A percentile compares a stretch with the other conserved stretches of the same genome.
These are phyloP conservation scores for Bubo scandiacus DNA, from an alignment of 2,113 vertebrate genomes.

Conservation along the genomic window DNA sequence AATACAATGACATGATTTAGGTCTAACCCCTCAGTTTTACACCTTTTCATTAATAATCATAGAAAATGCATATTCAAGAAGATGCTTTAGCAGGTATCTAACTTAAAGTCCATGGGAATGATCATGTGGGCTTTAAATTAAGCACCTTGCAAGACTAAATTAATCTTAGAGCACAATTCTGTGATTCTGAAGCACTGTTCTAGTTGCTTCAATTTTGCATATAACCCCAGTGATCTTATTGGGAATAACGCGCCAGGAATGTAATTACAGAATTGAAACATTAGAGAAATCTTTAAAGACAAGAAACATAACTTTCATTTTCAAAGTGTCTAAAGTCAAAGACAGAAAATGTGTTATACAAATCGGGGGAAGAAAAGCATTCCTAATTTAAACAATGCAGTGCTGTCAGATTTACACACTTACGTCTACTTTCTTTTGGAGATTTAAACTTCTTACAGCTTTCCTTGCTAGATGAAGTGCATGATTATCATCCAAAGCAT, in stretches of 20 bases:
- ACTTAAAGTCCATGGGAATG: background rate
- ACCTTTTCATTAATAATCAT: background rate
- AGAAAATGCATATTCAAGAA: background rate
- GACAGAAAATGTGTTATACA: background rate
- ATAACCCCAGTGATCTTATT: background rate
- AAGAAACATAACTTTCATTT: background rate
- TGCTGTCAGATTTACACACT: constrained; percentile 43
- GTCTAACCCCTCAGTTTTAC: background rate
- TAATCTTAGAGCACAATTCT: background rate
- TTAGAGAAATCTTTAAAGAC: background rate
- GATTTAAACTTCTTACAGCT: constrained; percentile 88
- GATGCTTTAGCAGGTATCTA: background rate
- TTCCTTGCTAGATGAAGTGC: constrained; percentile 94
- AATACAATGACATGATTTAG: background rate
- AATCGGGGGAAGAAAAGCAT: background rate
- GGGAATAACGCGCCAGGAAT: background rate
- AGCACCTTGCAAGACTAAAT: background rate
- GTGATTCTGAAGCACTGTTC: background rate
- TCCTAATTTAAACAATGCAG: background rate
- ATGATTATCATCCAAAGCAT: constrained; percentile 90
- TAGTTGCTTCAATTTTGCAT: background rate
- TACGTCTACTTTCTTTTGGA: constrained; percentile 88
- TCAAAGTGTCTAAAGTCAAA: background rate
- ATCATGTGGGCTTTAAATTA: background rate
- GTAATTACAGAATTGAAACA: background rate